Evolutionary conservation across 2,113 vertebrate genomes (phyloP), one percentile per base, ranked within the genome.

Genomic region (Takifugu bimaculatus): DNA sequence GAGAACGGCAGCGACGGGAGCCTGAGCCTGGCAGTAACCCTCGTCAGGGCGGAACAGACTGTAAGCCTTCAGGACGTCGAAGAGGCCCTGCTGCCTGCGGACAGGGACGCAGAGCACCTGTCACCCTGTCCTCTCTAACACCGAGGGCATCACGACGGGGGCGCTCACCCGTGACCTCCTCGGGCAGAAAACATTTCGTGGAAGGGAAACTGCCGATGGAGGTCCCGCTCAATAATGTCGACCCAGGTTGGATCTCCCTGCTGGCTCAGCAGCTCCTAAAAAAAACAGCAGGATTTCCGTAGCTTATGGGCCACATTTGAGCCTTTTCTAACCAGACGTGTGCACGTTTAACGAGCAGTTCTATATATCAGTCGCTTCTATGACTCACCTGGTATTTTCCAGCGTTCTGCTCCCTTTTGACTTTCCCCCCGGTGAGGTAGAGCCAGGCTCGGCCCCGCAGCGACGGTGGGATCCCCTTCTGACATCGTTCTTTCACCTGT

Each of bases 11-110:
- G 97, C 97, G 0, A 99, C 88, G 20, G 97, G 97, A 0, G 97
- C 97, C 90, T 99, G 97, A 64, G 96, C 97, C 87, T 99, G 97
- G 88, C 97, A 99, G 83, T 99, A 99, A 6, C 97, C 97, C 82
- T 98, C 97, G 55, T 99, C 97, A 0, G 97, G 96, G 6, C 95
- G 92, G 79, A 97, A 88, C 26, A 98, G 86, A 0, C 94, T 96
- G 73, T 99, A 99, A 0, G 96, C 96, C 88, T 99, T 99, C 83
- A 99, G 88, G 70, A 99, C 95, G 13, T 94, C 93, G 75, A 94
- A 93, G 60, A 98, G 87, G 83, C 97, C 96, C 88, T 97, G 93
- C 87, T 99, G 97, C 83, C 97, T 99, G 62, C 1, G 9, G 45
- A 45, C 13, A 29, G 5, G 4, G 57, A 57, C 2, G 49, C 2